A percentile compares a stretch with the other conserved stretches of the same genome.
Conservation (phyloP, 2,888 invertebrate species). For the Pandemis heparana region DNA sequence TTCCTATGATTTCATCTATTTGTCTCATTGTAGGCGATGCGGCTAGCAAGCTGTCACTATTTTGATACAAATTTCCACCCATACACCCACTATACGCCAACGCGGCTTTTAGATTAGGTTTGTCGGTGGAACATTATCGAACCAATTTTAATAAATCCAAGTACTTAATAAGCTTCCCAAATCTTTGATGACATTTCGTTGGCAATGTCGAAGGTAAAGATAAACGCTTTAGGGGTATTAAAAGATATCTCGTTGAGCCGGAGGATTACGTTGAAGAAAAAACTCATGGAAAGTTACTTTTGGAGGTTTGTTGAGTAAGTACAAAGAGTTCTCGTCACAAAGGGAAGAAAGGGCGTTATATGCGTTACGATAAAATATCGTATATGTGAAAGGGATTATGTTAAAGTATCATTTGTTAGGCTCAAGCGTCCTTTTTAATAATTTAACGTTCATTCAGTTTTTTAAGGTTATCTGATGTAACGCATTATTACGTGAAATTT, state of each 20-base stretch:
- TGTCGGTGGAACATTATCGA: no score
- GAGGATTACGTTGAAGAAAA: constrained; percentile 1
- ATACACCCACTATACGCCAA: no score
- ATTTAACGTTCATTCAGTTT: neutral
- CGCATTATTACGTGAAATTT: no score
- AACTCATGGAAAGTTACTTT: constrained; percentile 8
- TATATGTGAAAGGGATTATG: neutral
- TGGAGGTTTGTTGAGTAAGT: constrained; percentile 8
- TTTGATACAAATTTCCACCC: no score
- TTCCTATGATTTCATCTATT: no score
- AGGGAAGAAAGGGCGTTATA: neutral
- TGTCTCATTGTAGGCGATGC: no score
- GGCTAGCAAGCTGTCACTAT: no score
- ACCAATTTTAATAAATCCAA: neutral
- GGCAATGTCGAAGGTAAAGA: neutral
- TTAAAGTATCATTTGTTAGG: neutral
- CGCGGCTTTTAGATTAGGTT: no score
- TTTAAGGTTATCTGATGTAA: neutral
- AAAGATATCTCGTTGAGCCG: neutral
- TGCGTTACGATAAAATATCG: neutral
- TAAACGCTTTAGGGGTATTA: constrained; percentile 9
- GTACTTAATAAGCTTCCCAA: neutral
- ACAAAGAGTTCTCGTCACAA: constrained; percentile 15
- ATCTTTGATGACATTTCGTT: neutral
- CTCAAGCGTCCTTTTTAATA: neutral